Evolutionary conservation across 2,113 vertebrate genomes (phyloP).

Genomic region (Sprattus sprattus): DNA sequence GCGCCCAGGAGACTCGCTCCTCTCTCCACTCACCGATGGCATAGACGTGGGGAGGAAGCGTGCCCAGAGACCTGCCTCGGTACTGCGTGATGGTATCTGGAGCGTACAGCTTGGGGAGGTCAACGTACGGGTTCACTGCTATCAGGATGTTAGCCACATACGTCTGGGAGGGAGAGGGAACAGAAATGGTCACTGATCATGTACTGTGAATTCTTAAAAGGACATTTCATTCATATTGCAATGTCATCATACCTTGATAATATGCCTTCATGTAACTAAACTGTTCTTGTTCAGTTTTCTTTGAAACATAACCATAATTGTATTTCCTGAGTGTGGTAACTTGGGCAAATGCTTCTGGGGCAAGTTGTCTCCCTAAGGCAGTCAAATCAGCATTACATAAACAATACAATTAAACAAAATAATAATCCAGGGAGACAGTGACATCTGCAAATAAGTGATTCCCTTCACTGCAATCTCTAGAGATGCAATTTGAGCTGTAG

Average conservation of each 20-base stretch:
- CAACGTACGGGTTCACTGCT: conserved; percentile 94
- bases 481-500: conserved; percentile 17
- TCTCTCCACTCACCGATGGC: conserved; percentile 82
- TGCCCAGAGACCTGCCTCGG: conserved; percentile 89
- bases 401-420: background rate
- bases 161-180: conserved; percentile 75
- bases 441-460: background rate
- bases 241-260: too few species aligned
- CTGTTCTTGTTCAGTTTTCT: too few species aligned
- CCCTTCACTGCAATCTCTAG: background rate
- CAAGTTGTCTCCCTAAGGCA: too few species aligned
- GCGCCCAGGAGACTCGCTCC: background rate
- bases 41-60: conserved; percentile 92
- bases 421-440: too few species aligned
- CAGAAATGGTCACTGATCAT: background rate
- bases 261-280: too few species aligned
- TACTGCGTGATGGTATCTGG: conserved; percentile 86
- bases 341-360: too few species aligned
- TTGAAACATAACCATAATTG: too few species aligned
- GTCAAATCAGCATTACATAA: background rate
- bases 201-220: too few species aligned
- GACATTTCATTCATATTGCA: too few species aligned
- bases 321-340: too few species aligned
- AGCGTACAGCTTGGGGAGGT: conserved; percentile 91
- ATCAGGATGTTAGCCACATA: conserved; percentile 98